Conservation (phyloP, 2,888 invertebrate species). For the Drosophila melanosoma region DNA sequence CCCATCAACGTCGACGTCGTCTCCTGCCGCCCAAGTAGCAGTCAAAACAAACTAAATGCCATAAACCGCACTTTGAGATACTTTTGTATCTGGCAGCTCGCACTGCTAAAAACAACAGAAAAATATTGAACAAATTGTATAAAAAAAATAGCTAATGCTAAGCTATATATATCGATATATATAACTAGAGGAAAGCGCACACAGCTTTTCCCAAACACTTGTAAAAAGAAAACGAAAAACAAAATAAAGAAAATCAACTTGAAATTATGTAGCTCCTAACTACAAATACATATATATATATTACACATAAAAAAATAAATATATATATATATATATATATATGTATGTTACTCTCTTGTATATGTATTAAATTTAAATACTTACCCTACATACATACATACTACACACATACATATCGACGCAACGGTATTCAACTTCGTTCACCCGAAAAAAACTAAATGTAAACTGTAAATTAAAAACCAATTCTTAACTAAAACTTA, state of each 20-base stretch:
- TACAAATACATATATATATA: conserved; percentile 13
- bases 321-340: conserved; percentile 17
- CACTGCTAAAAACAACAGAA: conserved; percentile 22
- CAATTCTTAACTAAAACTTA: conserved; percentile 49
- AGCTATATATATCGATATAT: conserved; percentile 41
- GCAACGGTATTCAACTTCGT: conserved; percentile 63
- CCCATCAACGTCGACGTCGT: conserved; percentile 14
- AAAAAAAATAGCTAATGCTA: conserved; percentile 70
- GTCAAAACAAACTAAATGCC: conserved; percentile 50
- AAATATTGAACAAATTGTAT: conserved; percentile 71
- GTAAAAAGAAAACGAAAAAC: conserved; percentile 50
- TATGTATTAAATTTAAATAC: conserved; percentile 55
- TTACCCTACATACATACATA: conserved; percentile 17
- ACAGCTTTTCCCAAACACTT: conserved; percentile 40
- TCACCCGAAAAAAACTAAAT: conserved; percentile 56
- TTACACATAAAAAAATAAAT: neutral
- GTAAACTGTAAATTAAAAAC: conserved; percentile 66
- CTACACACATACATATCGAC: conserved; percentile 41
- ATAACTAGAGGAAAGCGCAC: conserved; percentile 27
- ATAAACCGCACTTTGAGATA: conserved; percentile 55
- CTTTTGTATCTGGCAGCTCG: conserved; percentile 51
- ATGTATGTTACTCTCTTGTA: conserved; percentile 59
- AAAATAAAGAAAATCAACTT: conserved; percentile 32
- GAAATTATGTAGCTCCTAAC: conserved; percentile 56
- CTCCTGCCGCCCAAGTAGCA: conserved; percentile 47